Percentiles rank a stretch among this genome's conserved stretches.
phyloP scores from a whole-genome alignment of 2,797 vertebrate genomes.

The Sebastes iracundus region DNA sequence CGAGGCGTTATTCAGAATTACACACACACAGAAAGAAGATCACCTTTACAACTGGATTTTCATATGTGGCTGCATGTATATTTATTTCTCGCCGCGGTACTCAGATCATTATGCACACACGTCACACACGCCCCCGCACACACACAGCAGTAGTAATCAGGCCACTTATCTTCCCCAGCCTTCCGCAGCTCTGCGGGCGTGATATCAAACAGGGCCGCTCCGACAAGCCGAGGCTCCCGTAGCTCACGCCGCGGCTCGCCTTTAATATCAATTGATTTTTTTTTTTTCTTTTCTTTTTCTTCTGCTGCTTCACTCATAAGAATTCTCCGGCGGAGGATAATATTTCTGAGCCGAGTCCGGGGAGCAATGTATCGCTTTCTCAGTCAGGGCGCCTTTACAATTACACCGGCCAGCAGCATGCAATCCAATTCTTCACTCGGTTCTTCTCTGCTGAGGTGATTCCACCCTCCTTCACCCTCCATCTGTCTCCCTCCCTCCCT shows the following conservation, averaged over 20 bases:
- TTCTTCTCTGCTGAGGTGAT: conserved; percentile 63
- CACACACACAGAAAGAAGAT: neutral
- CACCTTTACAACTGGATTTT: neutral
- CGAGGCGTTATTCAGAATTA: neutral
- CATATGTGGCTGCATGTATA: conserved; percentile 5
- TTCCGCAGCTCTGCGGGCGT: conserved; percentile 49
- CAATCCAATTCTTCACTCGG: conserved; percentile 66
- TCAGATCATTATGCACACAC: conserved; percentile 33
- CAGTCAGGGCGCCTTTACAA: conserved; percentile 57
- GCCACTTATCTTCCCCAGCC: conserved; percentile 61
- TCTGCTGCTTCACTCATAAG: conserved; percentile 43
- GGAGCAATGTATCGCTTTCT: conserved; percentile 58
- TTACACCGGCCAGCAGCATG: conserved; percentile 52
- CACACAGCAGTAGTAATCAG: conserved; percentile 48
- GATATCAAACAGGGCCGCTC: conserved; percentile 64
- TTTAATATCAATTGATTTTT: conserved; percentile 76
- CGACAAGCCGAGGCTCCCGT: conserved; percentile 57
- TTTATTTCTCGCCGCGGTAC: conserved; percentile 2
- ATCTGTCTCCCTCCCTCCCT: neutral
- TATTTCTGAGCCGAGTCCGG: conserved; percentile 59
- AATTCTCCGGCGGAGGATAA: conserved; percentile 64
- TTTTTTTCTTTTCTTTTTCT: conserved; percentile 46
- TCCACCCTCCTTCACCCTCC: conserved; percentile 19
- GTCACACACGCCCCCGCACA: neutral
- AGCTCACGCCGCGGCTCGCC: conserved; percentile 52